Conservation (phyloP, 1,140 invertebrate genomes). For the Lucilia cuprina region DNA sequence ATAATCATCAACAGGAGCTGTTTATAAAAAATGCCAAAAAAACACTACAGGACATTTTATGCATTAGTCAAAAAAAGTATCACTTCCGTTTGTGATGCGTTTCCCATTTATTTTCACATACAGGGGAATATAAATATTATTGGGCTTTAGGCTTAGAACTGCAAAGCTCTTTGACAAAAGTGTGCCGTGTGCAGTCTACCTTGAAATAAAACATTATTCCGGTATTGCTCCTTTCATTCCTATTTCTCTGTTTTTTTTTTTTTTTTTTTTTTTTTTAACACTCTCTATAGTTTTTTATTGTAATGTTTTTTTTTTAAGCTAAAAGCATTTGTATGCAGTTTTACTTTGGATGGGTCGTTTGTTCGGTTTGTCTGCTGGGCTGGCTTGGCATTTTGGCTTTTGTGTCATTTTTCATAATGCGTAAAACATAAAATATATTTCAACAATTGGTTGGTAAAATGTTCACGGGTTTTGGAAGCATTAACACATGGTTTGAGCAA, state of each 20-base stretch:
- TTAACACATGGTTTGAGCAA: not conserved
- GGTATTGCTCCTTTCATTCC: not conserved
- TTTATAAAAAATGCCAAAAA: not conserved
- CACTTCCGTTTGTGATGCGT: constrained; percentile 7
- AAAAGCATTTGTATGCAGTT: constrained; percentile 29
- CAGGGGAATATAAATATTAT: not conserved
- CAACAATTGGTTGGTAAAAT: constrained; percentile 26
- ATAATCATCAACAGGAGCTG: not conserved
- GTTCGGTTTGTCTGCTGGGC: not conserved
- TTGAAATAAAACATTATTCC: constrained; percentile 33
- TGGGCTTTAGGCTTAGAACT: not conserved
- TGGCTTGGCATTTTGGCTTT: constrained; percentile 54
- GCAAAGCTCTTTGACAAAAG: not conserved
- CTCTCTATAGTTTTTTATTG: not conserved
- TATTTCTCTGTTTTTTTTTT: not conserved
- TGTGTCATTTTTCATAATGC: constrained; percentile 58
- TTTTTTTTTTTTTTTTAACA: not conserved
- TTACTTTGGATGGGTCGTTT: not conserved
- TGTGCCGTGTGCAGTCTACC: constrained; percentile 26
- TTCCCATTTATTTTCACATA: not conserved
- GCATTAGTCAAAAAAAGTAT: constrained; percentile 14
- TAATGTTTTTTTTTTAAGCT: not conserved
- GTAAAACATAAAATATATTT: constrained; percentile 37
- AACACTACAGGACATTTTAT: constrained; percentile 31
- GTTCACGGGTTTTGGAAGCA: not conserved